Base-by-base conservation (phyloP, 2,888 invertebrate genomes). In the Phengaris alcon region DNA sequence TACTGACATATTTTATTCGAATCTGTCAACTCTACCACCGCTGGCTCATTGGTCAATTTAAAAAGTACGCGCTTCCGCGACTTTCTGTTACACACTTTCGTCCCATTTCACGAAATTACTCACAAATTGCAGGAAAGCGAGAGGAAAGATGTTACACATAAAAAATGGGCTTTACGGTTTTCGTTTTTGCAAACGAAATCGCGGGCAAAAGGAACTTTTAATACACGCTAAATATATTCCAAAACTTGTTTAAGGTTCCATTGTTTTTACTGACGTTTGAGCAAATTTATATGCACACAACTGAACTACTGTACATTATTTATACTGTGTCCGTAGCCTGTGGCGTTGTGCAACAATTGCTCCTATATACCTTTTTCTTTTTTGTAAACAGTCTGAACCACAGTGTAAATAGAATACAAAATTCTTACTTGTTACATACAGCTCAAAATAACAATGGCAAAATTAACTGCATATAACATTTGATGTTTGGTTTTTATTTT, bases 391-490 rank as follows among this genome's bases (percentile, higher is more conserved):
- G 22, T 64, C 64, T 35, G 35, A 64, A 64, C 64, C 64, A 64
- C 64, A 64, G 64, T 64, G 64, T 64, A 64, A 64, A 64, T 64
- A 64, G 35, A 64, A 64, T 35, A 64, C 59, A 59, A 59, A 59
- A 64, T 64, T 64, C 64, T 64, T 64, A 64, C 64, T 35, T 64
- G 64, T 64, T 55, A 55, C 54, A 69, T 69, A 13, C 46, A 51
- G 54, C 55, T 22, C 48, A 46, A 13, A 69, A 15, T 48, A n/a
- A 12, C 35, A 13, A 9, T 54, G 54, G 73, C 9, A 22, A 52
- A 72, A 22, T 12, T 72, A 22, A 7, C 48, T 52, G 72, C 52
- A 15, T 6, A 22, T 15, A 51, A 70, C 22, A 64, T 13, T 64
- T 64, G 64, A 64, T 5, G 35, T 35, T 22, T 15, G 15, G 3